Conservation (phyloP, 64 coral and sea anemone genomes). For the Porites australiensis region DNA sequence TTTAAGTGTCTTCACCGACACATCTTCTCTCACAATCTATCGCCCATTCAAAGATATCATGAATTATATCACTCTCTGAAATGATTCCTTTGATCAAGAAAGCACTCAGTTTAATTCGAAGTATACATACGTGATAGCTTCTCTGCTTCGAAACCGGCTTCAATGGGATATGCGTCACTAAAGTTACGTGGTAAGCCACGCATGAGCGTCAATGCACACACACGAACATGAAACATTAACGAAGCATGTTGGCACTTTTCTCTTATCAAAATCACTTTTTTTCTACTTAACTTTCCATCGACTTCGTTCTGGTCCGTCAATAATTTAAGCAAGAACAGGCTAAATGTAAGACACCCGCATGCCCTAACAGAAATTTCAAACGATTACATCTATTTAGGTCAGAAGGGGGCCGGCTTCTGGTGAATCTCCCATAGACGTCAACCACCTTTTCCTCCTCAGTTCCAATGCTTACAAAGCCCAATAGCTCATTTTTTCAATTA, state of each 20-base stretch:
- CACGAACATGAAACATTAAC: neutral
- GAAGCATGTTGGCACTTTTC: neutral
- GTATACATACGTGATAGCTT: neutral
- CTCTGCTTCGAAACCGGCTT: neutral
- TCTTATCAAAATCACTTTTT: neutral
- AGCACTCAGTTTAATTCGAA: neutral
- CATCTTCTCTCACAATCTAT: neutral
- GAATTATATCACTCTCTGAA: neutral
- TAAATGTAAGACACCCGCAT: neutral
- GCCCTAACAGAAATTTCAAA: constrained; percentile 1
- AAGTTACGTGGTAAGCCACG: neutral
- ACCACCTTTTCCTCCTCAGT: neutral
- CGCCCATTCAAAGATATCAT: neutral
- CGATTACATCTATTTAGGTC: neutral
- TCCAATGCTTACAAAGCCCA: too few species aligned
- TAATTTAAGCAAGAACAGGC: neutral
- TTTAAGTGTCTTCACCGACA: constrained; percentile 17
- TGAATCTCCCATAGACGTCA: neutral
- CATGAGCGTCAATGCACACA: neutral
- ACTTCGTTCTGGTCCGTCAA: neutral
- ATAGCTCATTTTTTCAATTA: too few species aligned
- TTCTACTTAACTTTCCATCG: neutral
- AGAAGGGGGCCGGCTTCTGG: neutral
- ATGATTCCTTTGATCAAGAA: neutral
- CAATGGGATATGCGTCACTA: neutral